phyloP scores from a whole-genome alignment of 2,888 invertebrate species.

The Spilosoma lubricipeda region DNA sequence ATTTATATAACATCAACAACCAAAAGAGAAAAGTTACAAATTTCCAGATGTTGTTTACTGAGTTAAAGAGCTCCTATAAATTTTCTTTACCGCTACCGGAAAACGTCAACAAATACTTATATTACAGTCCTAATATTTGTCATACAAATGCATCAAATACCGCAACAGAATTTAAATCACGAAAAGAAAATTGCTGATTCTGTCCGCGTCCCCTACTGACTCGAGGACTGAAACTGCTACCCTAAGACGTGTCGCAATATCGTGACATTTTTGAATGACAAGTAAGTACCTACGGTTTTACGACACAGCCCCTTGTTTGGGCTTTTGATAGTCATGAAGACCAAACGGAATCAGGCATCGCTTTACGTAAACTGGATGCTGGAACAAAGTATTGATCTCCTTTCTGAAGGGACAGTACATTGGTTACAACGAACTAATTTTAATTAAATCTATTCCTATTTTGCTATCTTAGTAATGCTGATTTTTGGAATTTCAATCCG shows the following conservation, averaged over 20 bases:
- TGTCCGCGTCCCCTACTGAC: slow-evolving; percentile 52
- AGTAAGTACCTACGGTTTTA: slow-evolving; percentile 71
- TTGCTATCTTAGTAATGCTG: not conserved
- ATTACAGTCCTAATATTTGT: slow-evolving; percentile 35
- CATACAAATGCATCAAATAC: slow-evolving; percentile 46
- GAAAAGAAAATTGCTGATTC: slow-evolving; percentile 72
- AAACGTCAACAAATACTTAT: slow-evolving; percentile 30
- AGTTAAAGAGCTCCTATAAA: not conserved
- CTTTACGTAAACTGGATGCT: slow-evolving; percentile 16
- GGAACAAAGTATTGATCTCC: not conserved
- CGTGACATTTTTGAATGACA: slow-evolving; percentile 68
- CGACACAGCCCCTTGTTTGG: slow-evolving; percentile 62
- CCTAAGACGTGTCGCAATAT: slow-evolving; percentile 58
- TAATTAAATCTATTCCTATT: not conserved
- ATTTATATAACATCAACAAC: too few relatives aligned
- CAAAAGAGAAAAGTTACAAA: not conserved
- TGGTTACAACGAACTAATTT: not conserved
- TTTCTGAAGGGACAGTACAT: not conserved
- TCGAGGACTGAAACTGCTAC: slow-evolving; percentile 57
- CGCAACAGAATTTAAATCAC: slow-evolving; percentile 63
- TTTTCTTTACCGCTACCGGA: not conserved
- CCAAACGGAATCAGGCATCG: slow-evolving; percentile 47
- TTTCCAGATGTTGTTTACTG: not conserved
- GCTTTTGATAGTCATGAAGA: slow-evolving; percentile 48
- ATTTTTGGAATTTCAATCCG: not conserved